Evolutionary conservation across 2,797 vertebrate species (phyloP), one percentile per base, ranked within the genome.

Genomic region (Spinibarbus caldwelli): DNA sequence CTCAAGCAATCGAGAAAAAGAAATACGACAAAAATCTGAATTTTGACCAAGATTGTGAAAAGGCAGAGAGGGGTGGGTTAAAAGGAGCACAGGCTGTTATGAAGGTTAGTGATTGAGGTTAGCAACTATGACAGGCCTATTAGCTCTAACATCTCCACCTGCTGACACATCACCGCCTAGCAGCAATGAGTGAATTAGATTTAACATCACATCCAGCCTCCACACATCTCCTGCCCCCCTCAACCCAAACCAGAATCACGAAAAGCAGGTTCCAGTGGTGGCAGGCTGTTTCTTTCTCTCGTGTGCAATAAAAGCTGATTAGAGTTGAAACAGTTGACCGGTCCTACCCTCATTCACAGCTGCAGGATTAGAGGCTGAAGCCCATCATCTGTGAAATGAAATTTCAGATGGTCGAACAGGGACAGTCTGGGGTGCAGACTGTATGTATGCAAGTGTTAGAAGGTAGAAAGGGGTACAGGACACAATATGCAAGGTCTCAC

Each of bases 361-460:
- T 87, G 89, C 85, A 82, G 86, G 88, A 90, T 91, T 90, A 90
- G 87, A 85, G 85, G 89, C 87, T 87, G 83, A 84, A 90, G 87
- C 86, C 90, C 85, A 81, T 90, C 89, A 91, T 89, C 91, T 91
- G 91, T 90, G 89, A 91, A 91, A 90, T 91, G 91, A 90, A 89
- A 90, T 91, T 90, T 88, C 79, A 82, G 82, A 88, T 83, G 85
- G 66, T 59, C 85, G 79, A 86, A 75, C 59, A 82, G 85, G 83
- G 80, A 85, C 62, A 76, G 80, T 84, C 82, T 54, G 36, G 62
- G 75, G 41, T 77, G 78, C 62, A 47, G 70, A 83, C 49, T 10
- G 77, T 57, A 62, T 45, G 72, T 57, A 78, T 79, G 34, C 19
- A 31, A 64, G 68, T 78, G 47, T 36, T 41, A 15, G 49, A 70